Evolutionary conservation across 2,113 vertebrate species (phyloP), one percentile per base, ranked within the genome.

Genomic region (Dinomys branickii): DNA sequence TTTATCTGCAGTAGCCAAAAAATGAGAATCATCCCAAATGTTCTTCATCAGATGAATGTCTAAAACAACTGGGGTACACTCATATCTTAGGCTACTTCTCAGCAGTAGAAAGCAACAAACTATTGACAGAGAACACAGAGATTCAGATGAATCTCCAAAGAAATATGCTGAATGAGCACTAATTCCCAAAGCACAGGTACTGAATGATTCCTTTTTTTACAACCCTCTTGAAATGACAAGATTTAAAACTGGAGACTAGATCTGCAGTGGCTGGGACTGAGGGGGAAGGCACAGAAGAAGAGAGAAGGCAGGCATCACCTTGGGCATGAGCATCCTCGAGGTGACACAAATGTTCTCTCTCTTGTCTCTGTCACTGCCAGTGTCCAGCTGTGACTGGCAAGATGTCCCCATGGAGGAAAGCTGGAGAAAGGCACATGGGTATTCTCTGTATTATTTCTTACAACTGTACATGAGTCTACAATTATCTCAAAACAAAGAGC

Each of bases 361-460:
- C 56, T 16, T 10, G 11, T 9, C 38, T 11, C 1, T 5, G 0
- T 52, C 38, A 1, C 20, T 16, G 13, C 28, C 82, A 10, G 10
- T 5, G 35, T 1, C 30, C 17, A 16, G 0, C 63, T 17, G 35
- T 47, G 65, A 82, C 22, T 52, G 54, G 14, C 4, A 61, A 26
- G 26, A 67, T 7, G 19, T 30, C 16, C 11, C 22, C 7, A 7
- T 0, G 0, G 17, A 17, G 28, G 28, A 44, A 9, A 38, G 4
- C 11, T 5, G 10, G 19, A 4, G 19, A 30, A 35, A 71, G 5
- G 8, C 5, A 41, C 10, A 2, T 0, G 35, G 33, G 38, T 1
- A 38, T 54, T 33, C 61, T 86, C 33, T 35, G 58, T 14, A 11
- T n/a, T n/a, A 14, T 54, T 83, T 73, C 67, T 92, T 56, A 83